These are phyloP conservation scores for Labeo calbasu DNA, from an alignment of 2,797 vertebrate genomes.

Conservation along the genomic window DNA sequence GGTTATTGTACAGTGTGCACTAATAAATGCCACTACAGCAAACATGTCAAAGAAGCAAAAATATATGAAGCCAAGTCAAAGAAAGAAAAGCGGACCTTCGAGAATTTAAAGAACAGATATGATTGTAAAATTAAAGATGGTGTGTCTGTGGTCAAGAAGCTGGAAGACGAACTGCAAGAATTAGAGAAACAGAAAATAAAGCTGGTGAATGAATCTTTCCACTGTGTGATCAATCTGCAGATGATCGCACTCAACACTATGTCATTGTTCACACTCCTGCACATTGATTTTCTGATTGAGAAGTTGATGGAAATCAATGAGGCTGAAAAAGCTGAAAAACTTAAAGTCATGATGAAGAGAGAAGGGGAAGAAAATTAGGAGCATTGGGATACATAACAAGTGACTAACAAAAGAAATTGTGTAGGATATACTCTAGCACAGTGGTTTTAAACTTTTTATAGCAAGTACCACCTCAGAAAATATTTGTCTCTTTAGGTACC, in stretches of 20 bases:
- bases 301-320: background rate
- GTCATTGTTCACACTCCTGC: background rate
- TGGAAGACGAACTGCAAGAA: background rate
- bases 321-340: rapidly evolving
- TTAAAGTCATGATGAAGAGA: background rate
- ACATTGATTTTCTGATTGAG: background rate
- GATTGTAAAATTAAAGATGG: rapidly evolving
- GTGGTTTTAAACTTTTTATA: too few species aligned
- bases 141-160: rapidly evolving
- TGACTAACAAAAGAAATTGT: too few species aligned
- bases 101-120: background rate
- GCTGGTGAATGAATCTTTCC: background rate
- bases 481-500: too few species aligned
- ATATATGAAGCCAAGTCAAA: too few species aligned
- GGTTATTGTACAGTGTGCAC: background rate
- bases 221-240: background rate
- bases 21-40: too few species aligned
- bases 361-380: too few species aligned
- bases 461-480: too few species aligned
- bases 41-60: too few species aligned
- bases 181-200: background rate
- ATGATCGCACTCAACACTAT: too few species aligned
- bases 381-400: too few species aligned
- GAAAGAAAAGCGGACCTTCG: background rate
- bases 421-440: too few species aligned